Conservation (phyloP, 2,797 vertebrate species). For the Fistularia commersonii region DNA sequence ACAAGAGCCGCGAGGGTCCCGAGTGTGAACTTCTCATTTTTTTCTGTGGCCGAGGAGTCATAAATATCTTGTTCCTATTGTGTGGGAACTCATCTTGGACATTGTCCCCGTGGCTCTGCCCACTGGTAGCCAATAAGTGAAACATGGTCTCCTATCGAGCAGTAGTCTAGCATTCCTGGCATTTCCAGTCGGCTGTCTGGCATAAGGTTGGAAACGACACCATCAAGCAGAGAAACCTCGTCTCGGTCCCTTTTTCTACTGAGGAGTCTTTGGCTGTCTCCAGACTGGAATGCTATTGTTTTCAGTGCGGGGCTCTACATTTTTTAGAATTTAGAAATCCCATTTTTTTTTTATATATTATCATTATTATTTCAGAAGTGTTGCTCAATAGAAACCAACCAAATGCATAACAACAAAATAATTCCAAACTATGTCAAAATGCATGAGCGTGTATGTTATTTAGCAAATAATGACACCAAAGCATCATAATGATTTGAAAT, state of each 20-base stretch:
- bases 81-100: constrained; percentile 79
- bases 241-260: constrained; percentile 58
- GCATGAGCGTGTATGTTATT: too few relatives aligned
- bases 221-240: constrained; percentile 59
- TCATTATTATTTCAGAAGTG: too few relatives aligned
- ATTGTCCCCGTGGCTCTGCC: constrained; percentile 70
- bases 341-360: too few relatives aligned
- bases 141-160: constrained; percentile 82
- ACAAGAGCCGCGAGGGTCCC: constrained; percentile 44
- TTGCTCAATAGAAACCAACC: too few relatives aligned
- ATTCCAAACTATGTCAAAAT: too few relatives aligned
- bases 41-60: constrained; percentile 65
- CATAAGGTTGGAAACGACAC: constrained; percentile 64
- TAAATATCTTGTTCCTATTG: constrained; percentile 83
- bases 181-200: constrained; percentile 79
- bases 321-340: background rate
- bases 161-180: constrained; percentile 82
- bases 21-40: constrained; percentile 63
- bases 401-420: too few relatives aligned
- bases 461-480: too few relatives aligned
- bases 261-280: constrained; percentile 59
- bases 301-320: constrained; percentile 27
- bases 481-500: too few relatives aligned
- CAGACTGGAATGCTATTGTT: constrained; percentile 74
- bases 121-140: constrained; percentile 81